Conservation (phyloP, 2,113 vertebrate genomes). For the Hippocampus mohnikei region DNA sequence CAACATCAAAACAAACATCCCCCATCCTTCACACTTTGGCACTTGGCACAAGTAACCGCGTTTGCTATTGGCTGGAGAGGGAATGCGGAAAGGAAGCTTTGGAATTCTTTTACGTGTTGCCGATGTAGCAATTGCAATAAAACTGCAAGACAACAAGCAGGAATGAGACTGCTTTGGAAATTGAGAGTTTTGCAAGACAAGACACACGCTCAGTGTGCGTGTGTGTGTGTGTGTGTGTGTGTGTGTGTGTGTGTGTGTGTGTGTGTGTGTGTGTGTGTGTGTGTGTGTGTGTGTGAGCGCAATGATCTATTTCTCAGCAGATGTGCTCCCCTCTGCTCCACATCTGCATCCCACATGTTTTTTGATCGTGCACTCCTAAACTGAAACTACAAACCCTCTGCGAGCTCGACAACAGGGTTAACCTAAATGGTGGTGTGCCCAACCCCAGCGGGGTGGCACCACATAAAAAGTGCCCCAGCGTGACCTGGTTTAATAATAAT, state of each 20-base stretch:
- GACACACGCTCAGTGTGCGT: slow-evolving; percentile 12
- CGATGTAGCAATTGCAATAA: slow-evolving; percentile 2
- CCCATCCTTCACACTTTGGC: neutral
- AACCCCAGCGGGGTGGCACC: neutral
- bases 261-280: slow-evolving; percentile 13
- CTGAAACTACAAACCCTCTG: neutral
- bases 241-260: slow-evolving; percentile 9
- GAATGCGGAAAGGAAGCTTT: neutral
- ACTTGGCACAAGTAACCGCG: neutral
- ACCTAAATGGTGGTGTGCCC: neutral
- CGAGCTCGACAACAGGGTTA: slow-evolving; percentile 26
- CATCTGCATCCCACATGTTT: slow-evolving; percentile 76
- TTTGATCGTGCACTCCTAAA: slow-evolving; percentile 18
- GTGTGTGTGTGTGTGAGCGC: slow-evolving; percentile 13
- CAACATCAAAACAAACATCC: neutral
- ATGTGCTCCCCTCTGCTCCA: slow-evolving; percentile 57
- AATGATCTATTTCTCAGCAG: slow-evolving; percentile 59
- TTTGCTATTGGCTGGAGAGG: neutral
- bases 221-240: slow-evolving; percentile 14
- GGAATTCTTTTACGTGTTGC: neutral
- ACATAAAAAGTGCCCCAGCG: neutral
- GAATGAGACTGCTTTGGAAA: slow-evolving; percentile 1
- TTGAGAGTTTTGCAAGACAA: slow-evolving; percentile 9
- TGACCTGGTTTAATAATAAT: neutral
- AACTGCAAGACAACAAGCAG: slow-evolving; percentile 3